Evolutionary conservation across 2,888 invertebrate genomes (phyloP).

Genomic region (Acronicta leporina): DNA sequence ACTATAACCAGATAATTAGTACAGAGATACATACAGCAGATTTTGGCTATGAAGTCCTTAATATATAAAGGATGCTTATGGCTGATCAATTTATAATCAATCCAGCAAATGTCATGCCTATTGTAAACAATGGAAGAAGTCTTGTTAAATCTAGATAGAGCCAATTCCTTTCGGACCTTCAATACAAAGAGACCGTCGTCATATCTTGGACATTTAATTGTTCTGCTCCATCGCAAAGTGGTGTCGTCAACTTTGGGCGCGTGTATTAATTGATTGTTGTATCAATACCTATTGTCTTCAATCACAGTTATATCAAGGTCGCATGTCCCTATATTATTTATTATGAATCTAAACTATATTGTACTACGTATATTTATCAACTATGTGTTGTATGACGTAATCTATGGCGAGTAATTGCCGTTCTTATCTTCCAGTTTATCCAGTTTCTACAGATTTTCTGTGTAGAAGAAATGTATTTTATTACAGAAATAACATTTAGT

Average conservation of each 20-base stretch:
- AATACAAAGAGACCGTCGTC: constrained; percentile 11
- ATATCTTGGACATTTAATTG: constrained; percentile 26
- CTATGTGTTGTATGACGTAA: no score
- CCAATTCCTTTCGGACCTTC: constrained; percentile 7
- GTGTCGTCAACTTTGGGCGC: constrained; percentile 27
- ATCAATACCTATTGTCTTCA: constrained; percentile 54
- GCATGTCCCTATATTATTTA: constrained; percentile 5
- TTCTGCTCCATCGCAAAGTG: constrained; percentile 19
- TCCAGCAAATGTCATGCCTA: background rate
- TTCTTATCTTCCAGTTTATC: no score
- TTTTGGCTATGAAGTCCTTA: constrained; percentile 8
- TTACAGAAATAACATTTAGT: background rate
- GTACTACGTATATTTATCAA: constrained; percentile 13
- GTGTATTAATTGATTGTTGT: constrained; percentile 41
- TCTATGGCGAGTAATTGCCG: no score
- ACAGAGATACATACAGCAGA: constrained; percentile 10
- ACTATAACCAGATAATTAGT: background rate
- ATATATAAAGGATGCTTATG: background rate
- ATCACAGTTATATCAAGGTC: constrained; percentile 43
- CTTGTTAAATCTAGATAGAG: constrained; percentile 1
- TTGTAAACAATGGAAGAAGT: background rate
- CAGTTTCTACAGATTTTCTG: background rate
- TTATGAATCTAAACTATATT: constrained; percentile 21
- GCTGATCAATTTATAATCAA: background rate
- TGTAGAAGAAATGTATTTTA: background rate